Conservation (phyloP, 2,797 vertebrate species). For the Acrossocheilus fasciatus region DNA sequence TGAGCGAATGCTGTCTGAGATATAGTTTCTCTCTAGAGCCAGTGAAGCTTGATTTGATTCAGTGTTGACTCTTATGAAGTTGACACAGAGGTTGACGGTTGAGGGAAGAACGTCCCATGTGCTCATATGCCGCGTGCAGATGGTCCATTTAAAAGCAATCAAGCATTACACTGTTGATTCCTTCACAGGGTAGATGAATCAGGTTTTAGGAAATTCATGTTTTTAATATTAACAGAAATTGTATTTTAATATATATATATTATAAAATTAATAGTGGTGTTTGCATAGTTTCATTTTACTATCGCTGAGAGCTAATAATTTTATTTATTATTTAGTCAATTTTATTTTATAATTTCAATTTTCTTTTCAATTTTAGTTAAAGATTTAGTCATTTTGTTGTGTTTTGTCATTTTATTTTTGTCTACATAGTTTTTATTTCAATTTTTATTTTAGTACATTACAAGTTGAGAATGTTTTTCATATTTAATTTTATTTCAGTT, state of each 20-base stretch:
- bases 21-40: not conserved
- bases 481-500: too few relatives aligned
- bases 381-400: not conserved
- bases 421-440: not conserved
- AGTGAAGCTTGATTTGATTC: conserved; percentile 22
- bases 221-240: not conserved
- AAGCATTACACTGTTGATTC: too few relatives aligned
- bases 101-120: conserved; percentile 26
- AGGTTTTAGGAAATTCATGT: not conserved
- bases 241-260: too few relatives aligned
- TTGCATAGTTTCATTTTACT: too few relatives aligned
- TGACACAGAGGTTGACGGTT: conserved; percentile 1
- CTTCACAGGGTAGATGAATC: not conserved
- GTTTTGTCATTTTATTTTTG: too few relatives aligned
- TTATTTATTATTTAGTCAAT: not conserved
- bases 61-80: conserved; percentile 14
- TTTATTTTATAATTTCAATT: not conserved
- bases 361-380: not conserved
- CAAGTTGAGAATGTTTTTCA: not conserved
- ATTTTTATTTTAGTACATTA: not conserved
- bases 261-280: too few relatives aligned
- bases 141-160: conserved; percentile 31
- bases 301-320: not conserved
- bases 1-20: not conserved
- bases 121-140: conserved; percentile 19